A percentile compares a stretch with the other conserved stretches of the same genome.
These are phyloP conservation scores for Myzus persicae DNA, from an alignment of 1,140 invertebrate species.

Conservation along the genomic window DNA sequence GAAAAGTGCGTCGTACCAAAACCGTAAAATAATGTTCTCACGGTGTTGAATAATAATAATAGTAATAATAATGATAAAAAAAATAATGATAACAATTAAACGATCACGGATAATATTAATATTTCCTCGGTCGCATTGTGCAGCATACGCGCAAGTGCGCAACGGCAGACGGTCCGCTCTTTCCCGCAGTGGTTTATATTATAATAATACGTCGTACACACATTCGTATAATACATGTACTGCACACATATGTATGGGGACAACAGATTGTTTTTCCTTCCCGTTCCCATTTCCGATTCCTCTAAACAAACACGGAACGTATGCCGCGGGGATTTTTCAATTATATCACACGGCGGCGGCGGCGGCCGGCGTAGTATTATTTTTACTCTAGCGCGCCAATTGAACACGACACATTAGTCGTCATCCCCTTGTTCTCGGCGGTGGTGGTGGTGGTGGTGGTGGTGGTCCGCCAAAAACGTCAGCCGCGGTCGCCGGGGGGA, in stretches of 20 bases:
- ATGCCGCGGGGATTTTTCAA: conserved; percentile 45
- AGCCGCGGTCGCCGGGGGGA: too few species aligned
- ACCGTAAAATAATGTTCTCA: not conserved
- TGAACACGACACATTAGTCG: conserved; percentile 38
- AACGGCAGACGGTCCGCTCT: too few species aligned
- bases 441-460: too few species aligned
- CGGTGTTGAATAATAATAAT: not conserved
- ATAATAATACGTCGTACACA: too few species aligned
- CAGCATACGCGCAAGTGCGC: not conserved
- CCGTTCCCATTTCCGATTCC: not conserved
- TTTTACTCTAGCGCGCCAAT: conserved; percentile 41
- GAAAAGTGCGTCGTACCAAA: not conserved
- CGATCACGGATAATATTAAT: not conserved
- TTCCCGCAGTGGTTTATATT: too few species aligned
- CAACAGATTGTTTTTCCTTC: conserved; percentile 6
- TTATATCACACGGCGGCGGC: not conserved
- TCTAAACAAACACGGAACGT: conserved; percentile 52
- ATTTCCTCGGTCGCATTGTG: not conserved
- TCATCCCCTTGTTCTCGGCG: conserved; percentile 15
- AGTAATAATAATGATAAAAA: not conserved
- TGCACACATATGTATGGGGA: not conserved
- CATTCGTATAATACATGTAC: too few species aligned
- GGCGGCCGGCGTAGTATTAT: not conserved
- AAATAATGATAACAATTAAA: conserved; percentile 17
- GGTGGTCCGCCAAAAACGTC: not conserved